These are phyloP conservation scores for Slavum lentiscoides DNA, from an alignment of 2,888 invertebrate genomes.

Conservation along the genomic window DNA sequence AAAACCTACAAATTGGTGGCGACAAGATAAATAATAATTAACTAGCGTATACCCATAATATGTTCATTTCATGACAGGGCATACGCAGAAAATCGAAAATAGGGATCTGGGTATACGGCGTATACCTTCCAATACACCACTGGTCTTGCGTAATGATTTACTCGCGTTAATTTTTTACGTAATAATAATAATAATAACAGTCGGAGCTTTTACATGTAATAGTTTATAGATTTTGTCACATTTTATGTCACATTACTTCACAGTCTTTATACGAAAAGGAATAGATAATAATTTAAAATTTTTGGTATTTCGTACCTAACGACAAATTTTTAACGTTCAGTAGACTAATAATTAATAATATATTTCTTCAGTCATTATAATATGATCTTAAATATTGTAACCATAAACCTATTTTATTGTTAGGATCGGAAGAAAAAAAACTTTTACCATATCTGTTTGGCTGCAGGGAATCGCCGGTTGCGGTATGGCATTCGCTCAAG, in stretches of 20 bases:
- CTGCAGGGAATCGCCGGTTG: conserved; percentile 72
- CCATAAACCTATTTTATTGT: conserved; percentile 2
- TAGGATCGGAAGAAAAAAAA: conserved; percentile 71
- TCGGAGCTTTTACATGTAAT: not conserved
- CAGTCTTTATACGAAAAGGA: not conserved
- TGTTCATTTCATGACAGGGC: too few relatives aligned
- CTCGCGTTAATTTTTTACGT: not conserved
- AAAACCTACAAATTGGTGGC: too few relatives aligned
- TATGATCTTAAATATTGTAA: conserved; percentile 7
- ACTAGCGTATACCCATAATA: too few relatives aligned
- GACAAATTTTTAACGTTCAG: too few relatives aligned
- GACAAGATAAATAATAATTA: too few relatives aligned
- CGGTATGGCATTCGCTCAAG: conserved; percentile 69
- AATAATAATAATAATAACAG: not conserved
- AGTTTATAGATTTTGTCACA: not conserved
- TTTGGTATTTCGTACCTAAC: not conserved
- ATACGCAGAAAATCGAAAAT: too few relatives aligned
- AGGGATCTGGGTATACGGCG: too few relatives aligned
- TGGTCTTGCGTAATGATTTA: too few relatives aligned
- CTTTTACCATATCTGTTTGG: conserved; percentile 73
- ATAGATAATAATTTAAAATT: not conserved
- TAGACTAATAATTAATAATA: not conserved
- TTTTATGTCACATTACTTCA: not conserved
- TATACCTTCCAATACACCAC: too few relatives aligned
- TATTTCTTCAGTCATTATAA: not conserved